phyloP scores from a whole-genome alignment of 2,888 invertebrate genomes.

The Aphidoletes aphidimyza region DNA sequence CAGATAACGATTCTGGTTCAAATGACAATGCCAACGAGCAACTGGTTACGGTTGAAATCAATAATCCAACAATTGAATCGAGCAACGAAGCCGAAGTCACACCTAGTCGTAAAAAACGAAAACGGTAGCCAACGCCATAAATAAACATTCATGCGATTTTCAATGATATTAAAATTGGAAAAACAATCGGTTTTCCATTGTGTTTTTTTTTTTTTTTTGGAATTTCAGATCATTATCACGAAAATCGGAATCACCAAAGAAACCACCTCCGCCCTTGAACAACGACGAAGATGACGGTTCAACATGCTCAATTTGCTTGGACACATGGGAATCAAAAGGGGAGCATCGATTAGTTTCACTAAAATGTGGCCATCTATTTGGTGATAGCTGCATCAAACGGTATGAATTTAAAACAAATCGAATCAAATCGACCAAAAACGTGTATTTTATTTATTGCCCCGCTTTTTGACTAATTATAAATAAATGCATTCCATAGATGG shows the following conservation, averaged over 20 bases:
- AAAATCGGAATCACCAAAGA: not conserved
- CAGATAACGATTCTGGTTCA: not conserved
- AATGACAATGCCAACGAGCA: not conserved
- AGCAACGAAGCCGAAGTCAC: not conserved
- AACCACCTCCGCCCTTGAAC: not conserved
- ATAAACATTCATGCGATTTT: too few relatives aligned
- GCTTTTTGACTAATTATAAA: too few relatives aligned
- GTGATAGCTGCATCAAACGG: constrained; percentile 79
- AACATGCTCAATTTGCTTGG: constrained; percentile 88
- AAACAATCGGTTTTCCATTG: not conserved
- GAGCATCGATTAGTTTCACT: constrained; percentile 86
- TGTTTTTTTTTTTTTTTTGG: not conserved
- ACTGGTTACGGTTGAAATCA: not conserved
- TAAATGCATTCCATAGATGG: constrained; percentile 62
- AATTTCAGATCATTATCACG: not conserved
- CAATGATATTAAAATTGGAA: not conserved
- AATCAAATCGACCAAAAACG: too few relatives aligned
- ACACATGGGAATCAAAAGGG: constrained; percentile 87
- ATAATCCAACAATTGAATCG: not conserved
- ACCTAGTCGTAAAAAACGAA: constrained; percentile 26
- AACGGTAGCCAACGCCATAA: not conserved
- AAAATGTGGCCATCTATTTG: constrained; percentile 94
- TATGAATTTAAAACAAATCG: constrained; percentile 62
- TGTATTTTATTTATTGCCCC: too few relatives aligned
- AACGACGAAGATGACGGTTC: constrained; percentile 70